A percentile compares a stretch with the other conserved stretches of the same genome.
Conservation (phyloP, 2,113 vertebrate genomes). For the Nothobranchius furzeri region DNA sequence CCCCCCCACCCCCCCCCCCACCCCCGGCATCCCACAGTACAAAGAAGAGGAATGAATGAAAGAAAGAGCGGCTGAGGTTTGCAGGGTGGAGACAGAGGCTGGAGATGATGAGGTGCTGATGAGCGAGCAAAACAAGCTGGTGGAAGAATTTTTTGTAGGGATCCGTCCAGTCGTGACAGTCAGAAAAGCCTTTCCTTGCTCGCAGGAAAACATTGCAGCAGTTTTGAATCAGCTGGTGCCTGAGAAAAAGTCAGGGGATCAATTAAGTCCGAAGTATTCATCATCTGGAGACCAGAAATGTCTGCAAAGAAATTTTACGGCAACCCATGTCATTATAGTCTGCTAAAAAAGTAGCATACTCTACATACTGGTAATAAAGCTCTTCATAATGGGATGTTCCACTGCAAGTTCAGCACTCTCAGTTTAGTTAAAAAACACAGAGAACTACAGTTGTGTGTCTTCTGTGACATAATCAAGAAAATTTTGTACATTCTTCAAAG, state of each 20-base stretch:
- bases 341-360: no score
- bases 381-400: neutral
- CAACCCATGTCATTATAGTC: neutral
- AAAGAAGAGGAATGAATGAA: slow-evolving; percentile 65
- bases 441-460: neutral
- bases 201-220: neutral
- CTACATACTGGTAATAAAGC: neutral
- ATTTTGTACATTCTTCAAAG: neutral
- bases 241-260: neutral
- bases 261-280: neutral
- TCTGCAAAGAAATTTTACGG: neutral
- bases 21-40: slow-evolving; percentile 65
- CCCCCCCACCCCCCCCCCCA: no score
- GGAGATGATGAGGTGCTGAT: slow-evolving; percentile 8
- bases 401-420: neutral
- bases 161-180: slow-evolving; percentile 23
- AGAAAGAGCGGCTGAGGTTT: slow-evolving; percentile 47
- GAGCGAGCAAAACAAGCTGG: slow-evolving; percentile 12
- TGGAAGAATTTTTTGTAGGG: slow-evolving; percentile 19
- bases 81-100: slow-evolving; percentile 32
- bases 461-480: neutral
- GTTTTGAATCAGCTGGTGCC: neutral
- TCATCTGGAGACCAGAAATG: neutral
- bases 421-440: neutral
- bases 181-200: slow-evolving; percentile 1